Conservation (phyloP, 1,140 invertebrate species). For the Psix sp. region DNA sequence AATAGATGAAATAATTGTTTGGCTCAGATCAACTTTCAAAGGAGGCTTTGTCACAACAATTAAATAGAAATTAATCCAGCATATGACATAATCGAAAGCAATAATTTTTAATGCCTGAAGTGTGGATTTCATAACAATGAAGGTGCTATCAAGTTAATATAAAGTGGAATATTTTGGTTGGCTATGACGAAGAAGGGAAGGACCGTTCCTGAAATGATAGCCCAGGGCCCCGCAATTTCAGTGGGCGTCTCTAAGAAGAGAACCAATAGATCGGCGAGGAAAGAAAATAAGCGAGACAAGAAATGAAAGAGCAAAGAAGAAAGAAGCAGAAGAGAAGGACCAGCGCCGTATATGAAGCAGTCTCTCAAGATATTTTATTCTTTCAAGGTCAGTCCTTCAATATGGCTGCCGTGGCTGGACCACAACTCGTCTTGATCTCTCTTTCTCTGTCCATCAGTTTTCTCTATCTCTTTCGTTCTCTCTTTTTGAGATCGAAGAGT, state of each 20-base stretch:
- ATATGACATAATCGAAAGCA: neutral
- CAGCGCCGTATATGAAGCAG: constrained; percentile 56
- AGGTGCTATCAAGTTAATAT: constrained; percentile 24
- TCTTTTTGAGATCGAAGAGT: constrained; percentile 45
- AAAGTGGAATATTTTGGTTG: constrained; percentile 40
- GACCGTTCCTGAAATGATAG: constrained; percentile 43
- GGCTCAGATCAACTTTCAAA: no score
- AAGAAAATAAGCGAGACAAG: constrained; percentile 36
- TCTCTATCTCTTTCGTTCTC: neutral
- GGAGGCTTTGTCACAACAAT: no score
- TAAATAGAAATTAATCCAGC: no score
- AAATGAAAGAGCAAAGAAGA: constrained; percentile 9
- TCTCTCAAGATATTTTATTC: constrained; percentile 72
- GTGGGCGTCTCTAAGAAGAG: constrained; percentile 28
- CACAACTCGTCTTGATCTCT: constrained; percentile 59
- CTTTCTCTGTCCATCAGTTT: constrained; percentile 3
- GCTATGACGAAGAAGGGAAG: constrained; percentile 9
- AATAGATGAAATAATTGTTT: no score
- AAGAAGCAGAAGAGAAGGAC: constrained; percentile 27
- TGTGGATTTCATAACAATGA: constrained; percentile 29
- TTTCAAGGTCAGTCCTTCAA: constrained; percentile 74
- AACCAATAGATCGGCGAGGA: constrained; percentile 26
- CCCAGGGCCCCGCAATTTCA: constrained; percentile 29
- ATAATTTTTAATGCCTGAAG: neutral
- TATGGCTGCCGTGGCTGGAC: constrained; percentile 71